Evolutionary conservation across 2,888 invertebrate genomes (phyloP).

Genomic region (Nomada fabriciana): DNA sequence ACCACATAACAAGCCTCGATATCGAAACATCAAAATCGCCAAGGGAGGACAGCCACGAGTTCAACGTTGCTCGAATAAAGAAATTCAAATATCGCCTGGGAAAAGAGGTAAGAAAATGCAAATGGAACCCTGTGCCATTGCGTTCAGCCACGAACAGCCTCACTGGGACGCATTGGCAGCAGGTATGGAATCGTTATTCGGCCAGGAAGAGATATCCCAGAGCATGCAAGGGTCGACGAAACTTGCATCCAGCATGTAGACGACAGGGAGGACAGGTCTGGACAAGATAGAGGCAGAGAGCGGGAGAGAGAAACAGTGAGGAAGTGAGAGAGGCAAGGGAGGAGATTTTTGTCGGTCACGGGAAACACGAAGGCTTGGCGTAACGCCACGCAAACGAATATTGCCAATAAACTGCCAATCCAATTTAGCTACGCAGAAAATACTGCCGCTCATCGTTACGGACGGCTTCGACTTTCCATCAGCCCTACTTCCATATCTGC

Average conservation of each 20-base stretch:
- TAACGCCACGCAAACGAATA: constrained; percentile 82
- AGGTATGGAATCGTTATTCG: constrained; percentile 32
- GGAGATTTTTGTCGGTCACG: constrained; percentile 73
- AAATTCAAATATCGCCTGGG: constrained; percentile 35
- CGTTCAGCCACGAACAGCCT: constrained; percentile 43
- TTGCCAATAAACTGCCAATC: constrained; percentile 84
- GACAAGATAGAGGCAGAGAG: constrained; percentile 21
- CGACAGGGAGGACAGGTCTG: constrained; percentile 18
- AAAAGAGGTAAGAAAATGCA: constrained; percentile 24
- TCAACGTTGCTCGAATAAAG: constrained; percentile 8
- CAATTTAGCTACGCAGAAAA: constrained; percentile 82
- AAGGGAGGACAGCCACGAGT: constrained; percentile 32
- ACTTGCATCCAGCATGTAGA: constrained; percentile 40
- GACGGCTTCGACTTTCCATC: constrained; percentile 56
- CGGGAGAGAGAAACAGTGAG: constrained; percentile 4
- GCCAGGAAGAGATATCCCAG: constrained; percentile 30
- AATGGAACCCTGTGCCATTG: constrained; percentile 1
- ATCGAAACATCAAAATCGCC: constrained; percentile 25
- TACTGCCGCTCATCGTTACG: constrained; percentile 77
- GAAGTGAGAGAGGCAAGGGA: neutral
- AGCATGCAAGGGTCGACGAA: constrained; percentile 25
- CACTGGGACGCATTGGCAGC: constrained; percentile 50
- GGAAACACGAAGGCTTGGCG: constrained; percentile 76
- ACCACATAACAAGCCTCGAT: neutral
- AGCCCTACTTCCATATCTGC: constrained; percentile 2